phyloP scores from a whole-genome alignment of 2,797 vertebrate genomes.

The Cyclopterus lumpus region DNA sequence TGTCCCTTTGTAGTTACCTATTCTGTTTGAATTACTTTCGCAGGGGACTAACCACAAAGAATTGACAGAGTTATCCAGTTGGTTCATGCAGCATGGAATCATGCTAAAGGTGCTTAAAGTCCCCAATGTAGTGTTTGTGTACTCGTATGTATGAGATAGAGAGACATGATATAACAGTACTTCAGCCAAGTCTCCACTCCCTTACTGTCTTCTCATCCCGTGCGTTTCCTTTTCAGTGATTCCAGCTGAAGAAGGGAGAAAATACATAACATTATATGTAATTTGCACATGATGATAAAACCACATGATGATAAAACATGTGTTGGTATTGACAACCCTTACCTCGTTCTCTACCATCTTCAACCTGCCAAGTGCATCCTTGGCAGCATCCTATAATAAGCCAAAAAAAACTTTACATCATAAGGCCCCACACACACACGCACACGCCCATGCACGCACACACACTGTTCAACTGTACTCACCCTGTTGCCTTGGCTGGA shows the following conservation, averaged over 20 bases:
- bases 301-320: slow-evolving; percentile 5
- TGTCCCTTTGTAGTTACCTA: slow-evolving; percentile 18
- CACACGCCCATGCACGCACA: background rate
- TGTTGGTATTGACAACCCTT: background rate
- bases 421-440: background rate
- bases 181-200: slow-evolving; percentile 46
- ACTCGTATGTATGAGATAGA: slow-evolving; percentile 4
- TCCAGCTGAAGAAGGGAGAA: slow-evolving; percentile 75
- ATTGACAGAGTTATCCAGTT: slow-evolving; percentile 14
- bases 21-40: background rate
- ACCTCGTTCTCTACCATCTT: slow-evolving; percentile 92
- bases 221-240: slow-evolving; percentile 76
- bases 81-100: slow-evolving; percentile 49
- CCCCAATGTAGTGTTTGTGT: slow-evolving; percentile 49
- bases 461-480: slow-evolving; percentile 46
- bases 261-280: background rate
- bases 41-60: slow-evolving; percentile 13
- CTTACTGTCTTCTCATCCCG: slow-evolving; percentile 60
- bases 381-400: slow-evolving; percentile 87
- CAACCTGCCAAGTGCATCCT: slow-evolving; percentile 88
- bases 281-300: no score
- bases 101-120: slow-evolving; percentile 38
- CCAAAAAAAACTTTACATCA: background rate
- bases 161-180: slow-evolving; percentile 57
- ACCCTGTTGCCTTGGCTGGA: slow-evolving; percentile 91